These are phyloP conservation scores for Hydrolagus affinis DNA, from an alignment of 2,113 vertebrate genomes.

Conservation along the genomic window DNA sequence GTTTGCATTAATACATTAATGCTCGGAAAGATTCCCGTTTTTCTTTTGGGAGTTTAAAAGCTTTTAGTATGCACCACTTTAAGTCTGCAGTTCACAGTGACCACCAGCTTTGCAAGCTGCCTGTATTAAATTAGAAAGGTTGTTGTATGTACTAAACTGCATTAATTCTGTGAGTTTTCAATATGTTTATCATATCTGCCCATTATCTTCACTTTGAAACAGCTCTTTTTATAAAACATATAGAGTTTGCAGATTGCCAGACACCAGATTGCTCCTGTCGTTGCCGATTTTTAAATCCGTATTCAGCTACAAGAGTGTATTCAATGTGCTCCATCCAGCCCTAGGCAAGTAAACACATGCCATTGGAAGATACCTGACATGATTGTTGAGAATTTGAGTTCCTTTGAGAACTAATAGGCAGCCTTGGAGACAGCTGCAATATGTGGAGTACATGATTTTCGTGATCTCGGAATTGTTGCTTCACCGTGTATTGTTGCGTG, in stretches of 20 bases:
- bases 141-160: background rate
- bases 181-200: background rate
- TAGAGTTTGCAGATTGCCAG: constrained; percentile 44
- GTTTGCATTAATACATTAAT: background rate
- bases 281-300: too few species aligned
- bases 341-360: constrained; percentile 36
- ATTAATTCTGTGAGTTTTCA: background rate
- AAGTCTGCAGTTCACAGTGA: background rate
- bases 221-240: constrained; percentile 33
- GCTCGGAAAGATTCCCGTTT: background rate
- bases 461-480: constrained; percentile 35
- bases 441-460: constrained; percentile 38
- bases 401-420: constrained; percentile 30
- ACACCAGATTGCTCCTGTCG: too few species aligned
- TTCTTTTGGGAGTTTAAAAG: background rate
- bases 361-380: constrained; percentile 38
- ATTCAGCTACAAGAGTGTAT: constrained; percentile 38
- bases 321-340: background rate
- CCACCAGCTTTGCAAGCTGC: background rate
- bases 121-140: background rate
- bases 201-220: background rate
- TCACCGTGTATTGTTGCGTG: constrained; percentile 37
- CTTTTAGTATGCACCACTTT: too few species aligned
- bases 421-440: constrained; percentile 36
- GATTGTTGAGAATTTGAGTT: constrained; percentile 31